Percentiles rank a stretch among this genome's conserved stretches.
Evolutionary conservation across 2,888 invertebrate species (phyloP).

Genomic region (Synergus itoensis): DNA sequence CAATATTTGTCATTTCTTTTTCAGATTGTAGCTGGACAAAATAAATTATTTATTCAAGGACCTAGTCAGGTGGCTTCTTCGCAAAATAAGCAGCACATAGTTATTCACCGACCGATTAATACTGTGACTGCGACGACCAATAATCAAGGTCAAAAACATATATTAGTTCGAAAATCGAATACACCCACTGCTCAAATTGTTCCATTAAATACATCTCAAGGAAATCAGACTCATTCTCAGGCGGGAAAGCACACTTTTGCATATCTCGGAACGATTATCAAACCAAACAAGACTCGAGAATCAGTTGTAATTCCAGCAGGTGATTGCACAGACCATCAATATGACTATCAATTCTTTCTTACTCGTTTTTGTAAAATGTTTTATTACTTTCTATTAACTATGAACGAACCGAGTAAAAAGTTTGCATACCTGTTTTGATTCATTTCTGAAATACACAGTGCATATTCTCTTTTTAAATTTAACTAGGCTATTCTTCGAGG

Average conservation of each 20-base stretch:
- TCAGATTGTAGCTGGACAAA: slow-evolving; percentile 71
- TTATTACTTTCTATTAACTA: not conserved
- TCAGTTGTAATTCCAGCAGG: slow-evolving; percentile 73
- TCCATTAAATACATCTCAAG: slow-evolving; percentile 69
- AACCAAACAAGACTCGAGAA: slow-evolving; percentile 72
- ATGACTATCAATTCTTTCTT: slow-evolving; percentile 19
- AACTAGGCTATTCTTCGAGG: not conserved
- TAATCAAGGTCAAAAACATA: slow-evolving; percentile 71
- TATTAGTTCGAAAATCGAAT: slow-evolving; percentile 72
- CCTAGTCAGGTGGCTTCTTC: slow-evolving; percentile 66
- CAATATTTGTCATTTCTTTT: slow-evolving; percentile 48
- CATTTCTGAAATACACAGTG: not conserved
- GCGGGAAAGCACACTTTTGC: slow-evolving; percentile 75
- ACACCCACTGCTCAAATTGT: slow-evolving; percentile 73
- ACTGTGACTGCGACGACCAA: slow-evolving; percentile 57
- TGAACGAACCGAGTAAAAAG: slow-evolving; percentile 4
- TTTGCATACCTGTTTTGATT: not conserved
- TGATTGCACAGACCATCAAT: slow-evolving; percentile 53
- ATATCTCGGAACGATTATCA: slow-evolving; percentile 74
- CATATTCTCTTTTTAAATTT: not conserved
- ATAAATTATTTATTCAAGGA: slow-evolving; percentile 73
- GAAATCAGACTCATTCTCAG: slow-evolving; percentile 67
- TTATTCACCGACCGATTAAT: slow-evolving; percentile 71
- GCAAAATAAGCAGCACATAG: slow-evolving; percentile 70
- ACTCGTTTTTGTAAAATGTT: slow-evolving; percentile 8